These are phyloP conservation scores for Zosterops hypoxanthus DNA, from an alignment of 2,113 vertebrate species.

Conservation along the genomic window DNA sequence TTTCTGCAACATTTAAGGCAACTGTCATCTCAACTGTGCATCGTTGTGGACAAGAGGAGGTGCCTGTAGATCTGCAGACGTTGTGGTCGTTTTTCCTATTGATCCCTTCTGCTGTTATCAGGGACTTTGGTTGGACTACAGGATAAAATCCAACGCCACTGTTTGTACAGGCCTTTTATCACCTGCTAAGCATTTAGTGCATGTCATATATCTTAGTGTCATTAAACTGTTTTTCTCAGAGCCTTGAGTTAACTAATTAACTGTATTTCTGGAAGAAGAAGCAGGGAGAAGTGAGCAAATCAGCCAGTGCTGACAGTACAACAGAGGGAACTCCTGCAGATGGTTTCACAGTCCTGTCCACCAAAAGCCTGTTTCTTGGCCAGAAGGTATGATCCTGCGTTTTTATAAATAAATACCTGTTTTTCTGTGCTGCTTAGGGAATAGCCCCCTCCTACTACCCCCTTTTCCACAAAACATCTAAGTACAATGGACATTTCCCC, in stretches of 20 bases:
- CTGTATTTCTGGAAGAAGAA: slow-evolving; percentile 81
- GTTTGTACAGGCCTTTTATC: neutral
- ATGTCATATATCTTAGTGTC: neutral
- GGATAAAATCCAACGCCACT: neutral
- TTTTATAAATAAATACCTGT: neutral
- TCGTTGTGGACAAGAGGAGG: neutral
- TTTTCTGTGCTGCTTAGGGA: slow-evolving; percentile 10
- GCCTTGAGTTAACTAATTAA: slow-evolving; percentile 37
- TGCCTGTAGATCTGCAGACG: fast-evolving
- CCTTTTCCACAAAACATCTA: neutral
- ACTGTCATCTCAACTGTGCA: fast-evolving
- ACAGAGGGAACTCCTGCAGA: slow-evolving; percentile 90
- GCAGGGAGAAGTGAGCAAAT: slow-evolving; percentile 91
- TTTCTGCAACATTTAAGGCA: neutral
- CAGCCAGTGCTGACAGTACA: slow-evolving; percentile 93
- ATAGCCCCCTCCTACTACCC: neutral
- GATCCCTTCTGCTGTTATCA: neutral
- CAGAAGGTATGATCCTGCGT: slow-evolving; percentile 88
- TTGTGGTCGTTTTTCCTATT: neutral
- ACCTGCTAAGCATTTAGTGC: neutral
- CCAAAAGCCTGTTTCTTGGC: slow-evolving; percentile 97
- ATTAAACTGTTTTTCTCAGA: neutral
- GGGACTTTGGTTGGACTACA: neutral
- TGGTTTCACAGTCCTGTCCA: slow-evolving; percentile 95
- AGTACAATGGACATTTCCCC: neutral